A percentile compares a stretch with the other conserved stretches of the same genome.
These are phyloP conservation scores for Meandrina meandrites DNA, from an alignment of 92 coral and sea anemone species.

Conservation along the genomic window DNA sequence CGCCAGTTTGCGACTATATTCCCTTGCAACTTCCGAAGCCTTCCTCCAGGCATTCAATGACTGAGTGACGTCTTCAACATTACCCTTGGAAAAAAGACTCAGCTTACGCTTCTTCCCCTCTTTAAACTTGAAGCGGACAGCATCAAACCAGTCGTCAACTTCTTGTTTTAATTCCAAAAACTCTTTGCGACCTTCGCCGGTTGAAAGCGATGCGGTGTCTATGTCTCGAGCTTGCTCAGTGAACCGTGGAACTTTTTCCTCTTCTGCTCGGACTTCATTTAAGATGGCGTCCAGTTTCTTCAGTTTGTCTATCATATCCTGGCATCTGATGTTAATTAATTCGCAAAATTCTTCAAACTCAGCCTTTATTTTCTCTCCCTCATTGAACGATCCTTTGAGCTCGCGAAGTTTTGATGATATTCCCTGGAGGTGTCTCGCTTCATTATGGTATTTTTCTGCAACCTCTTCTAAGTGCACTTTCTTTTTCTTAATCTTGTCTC, in stretches of 20 bases:
- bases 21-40: constrained; percentile 68
- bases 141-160: constrained; percentile 63
- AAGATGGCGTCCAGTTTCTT: constrained; percentile 57
- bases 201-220: constrained; percentile 17
- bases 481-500: constrained; percentile 59
- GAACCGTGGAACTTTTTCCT: constrained; percentile 34
- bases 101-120: constrained; percentile 74
- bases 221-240: constrained; percentile 28
- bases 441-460: constrained; percentile 61
- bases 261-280: constrained; percentile 51
- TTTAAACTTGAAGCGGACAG: constrained; percentile 64
- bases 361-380: constrained; percentile 57
- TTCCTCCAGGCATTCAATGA: constrained; percentile 75
- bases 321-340: constrained; percentile 29
- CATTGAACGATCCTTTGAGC: constrained; percentile 57
- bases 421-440: constrained; percentile 48
- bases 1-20: constrained; percentile 45
- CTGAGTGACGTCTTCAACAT: constrained; percentile 70
- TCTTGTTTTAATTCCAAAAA: constrained; percentile 55
- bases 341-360: constrained; percentile 55
- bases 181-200: constrained; percentile 28
- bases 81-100: constrained; percentile 69
- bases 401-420: constrained; percentile 57
- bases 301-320: constrained; percentile 59
- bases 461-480: constrained; percentile 61